Percentiles rank a stretch among this genome's conserved stretches.
Evolutionary conservation across 2,797 vertebrate genomes (phyloP).

Genomic region (Pelobates cultripes): DNA sequence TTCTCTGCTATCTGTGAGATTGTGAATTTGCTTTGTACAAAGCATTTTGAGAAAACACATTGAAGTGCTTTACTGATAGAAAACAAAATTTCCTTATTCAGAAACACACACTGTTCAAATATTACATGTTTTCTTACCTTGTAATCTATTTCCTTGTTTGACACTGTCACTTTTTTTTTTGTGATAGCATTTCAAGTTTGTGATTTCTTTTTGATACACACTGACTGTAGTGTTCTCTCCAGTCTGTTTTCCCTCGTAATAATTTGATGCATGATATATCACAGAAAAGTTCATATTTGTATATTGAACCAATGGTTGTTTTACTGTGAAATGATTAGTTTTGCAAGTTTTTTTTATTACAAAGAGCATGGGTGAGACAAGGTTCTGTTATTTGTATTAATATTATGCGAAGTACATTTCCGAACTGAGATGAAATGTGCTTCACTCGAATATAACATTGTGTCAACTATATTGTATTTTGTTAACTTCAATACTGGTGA

Average conservation of each 20-base stretch:
- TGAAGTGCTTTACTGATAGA: constrained; percentile 17
- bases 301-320: constrained; percentile 36
- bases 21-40: no score
- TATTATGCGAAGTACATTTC: constrained; percentile 48
- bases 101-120: constrained; percentile 11
- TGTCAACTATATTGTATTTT: constrained; percentile 33
- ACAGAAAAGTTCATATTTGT: constrained; percentile 49
- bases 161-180: constrained; percentile 32
- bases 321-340: constrained; percentile 44
- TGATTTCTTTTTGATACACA: constrained; percentile 42
- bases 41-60: neutral
- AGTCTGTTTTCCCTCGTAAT: constrained; percentile 42
- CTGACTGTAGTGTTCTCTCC: constrained; percentile 35
- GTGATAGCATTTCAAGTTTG: constrained; percentile 30
- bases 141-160: constrained; percentile 40
- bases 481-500: constrained; percentile 34
- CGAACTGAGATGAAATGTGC: constrained; percentile 48
- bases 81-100: constrained; percentile 24
- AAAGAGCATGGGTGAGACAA: constrained; percentile 47
- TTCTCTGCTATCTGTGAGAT: no score
- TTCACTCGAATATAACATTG: constrained; percentile 20
- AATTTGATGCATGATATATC: constrained; percentile 51
- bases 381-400: constrained; percentile 38
- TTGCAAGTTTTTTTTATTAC: constrained; percentile 48
- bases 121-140: constrained; percentile 16